Conservation (phyloP, 2,888 invertebrate species). For the Amblyjoppa fuscipennis region DNA sequence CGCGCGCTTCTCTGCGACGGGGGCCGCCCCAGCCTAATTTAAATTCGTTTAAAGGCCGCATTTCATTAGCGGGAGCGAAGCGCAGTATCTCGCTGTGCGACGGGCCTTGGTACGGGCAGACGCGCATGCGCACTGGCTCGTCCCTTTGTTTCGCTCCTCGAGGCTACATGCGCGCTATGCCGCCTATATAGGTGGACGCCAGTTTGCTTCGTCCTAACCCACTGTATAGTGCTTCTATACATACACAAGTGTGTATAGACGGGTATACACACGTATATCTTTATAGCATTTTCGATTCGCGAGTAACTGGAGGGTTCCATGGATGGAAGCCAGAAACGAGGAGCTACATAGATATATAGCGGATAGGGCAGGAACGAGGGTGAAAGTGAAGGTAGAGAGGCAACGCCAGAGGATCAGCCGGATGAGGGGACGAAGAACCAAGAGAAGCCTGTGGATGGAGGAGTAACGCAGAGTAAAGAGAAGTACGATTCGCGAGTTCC, state of each 20-base stretch:
- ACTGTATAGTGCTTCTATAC: slow-evolving; percentile 27
- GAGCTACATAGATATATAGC: slow-evolving; percentile 50
- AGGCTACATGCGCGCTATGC: slow-evolving; percentile 27
- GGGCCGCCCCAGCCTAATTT: slow-evolving; percentile 73
- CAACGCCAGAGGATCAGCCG: slow-evolving; percentile 42
- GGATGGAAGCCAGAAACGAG: slow-evolving; percentile 58
- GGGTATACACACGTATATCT: slow-evolving; percentile 10
- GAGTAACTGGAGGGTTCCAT: slow-evolving; percentile 44
- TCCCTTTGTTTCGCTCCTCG: slow-evolving; percentile 70
- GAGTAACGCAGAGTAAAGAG: slow-evolving; percentile 47
- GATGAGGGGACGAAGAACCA: slow-evolving; percentile 57
- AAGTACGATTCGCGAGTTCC: slow-evolving; percentile 60
- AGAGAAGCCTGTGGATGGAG: slow-evolving; percentile 54
- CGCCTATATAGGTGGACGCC: slow-evolving; percentile 49
- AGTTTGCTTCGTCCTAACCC: slow-evolving; percentile 28
- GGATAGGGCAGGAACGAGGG: slow-evolving; percentile 24
- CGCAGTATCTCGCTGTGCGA: slow-evolving; percentile 60
- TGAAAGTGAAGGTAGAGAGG: slow-evolving; percentile 32
- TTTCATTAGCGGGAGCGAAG: slow-evolving; percentile 72
- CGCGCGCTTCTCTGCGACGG: slow-evolving; percentile 30
- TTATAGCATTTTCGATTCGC: slow-evolving; percentile 60
- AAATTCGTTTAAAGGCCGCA: slow-evolving; percentile 78
- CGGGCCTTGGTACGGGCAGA: slow-evolving; percentile 53
- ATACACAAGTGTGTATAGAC: neutral
- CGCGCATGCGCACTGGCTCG: slow-evolving; percentile 61